Evolutionary conservation across 2,113 vertebrate genomes (phyloP), one percentile per base, ranked within the genome.

Genomic region (Oreamnos americanus): DNA sequence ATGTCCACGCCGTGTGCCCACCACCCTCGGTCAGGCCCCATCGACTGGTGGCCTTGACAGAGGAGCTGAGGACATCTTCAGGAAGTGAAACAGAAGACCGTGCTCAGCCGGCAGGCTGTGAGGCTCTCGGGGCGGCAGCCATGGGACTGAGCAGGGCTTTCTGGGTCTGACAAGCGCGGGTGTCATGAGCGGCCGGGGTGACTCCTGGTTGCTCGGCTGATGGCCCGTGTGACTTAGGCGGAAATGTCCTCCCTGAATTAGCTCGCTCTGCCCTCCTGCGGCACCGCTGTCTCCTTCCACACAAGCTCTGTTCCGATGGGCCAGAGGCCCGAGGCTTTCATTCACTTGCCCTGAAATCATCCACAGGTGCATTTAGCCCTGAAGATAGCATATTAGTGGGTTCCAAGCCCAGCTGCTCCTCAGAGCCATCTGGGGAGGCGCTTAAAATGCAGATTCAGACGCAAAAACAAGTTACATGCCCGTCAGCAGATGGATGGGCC

Each of bases 101-200:
- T 21, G 17, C 9, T 19, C 7, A 6, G 30, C 47, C 2, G 1
- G 47, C 47, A 12, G 47, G 78, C 17, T 8, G 49, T 13, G 79
- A n/a, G 49, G 79, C 30, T 39, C 30, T 19, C 0, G 17, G 5
- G 33, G 25, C 6, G 1, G 8, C 0, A 0, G 43, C 62, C 43
- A 13, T 0, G 0, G 14, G 16, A 12, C n/a, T 30, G 12, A 1
- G 13, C 2, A 4, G 30, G 14, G 3, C 12, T 8, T 25, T 15
- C 16, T 47, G 1, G 25, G 58, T 3, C 2, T 3, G 45, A 49
- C 67, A 16, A 13, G 36, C 53, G 6, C 2, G 1, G 51, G 43
- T 2, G 0, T 10, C 0, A 3, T 0, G 55, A 7, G 12, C 0
- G 0, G 74, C 57, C 26, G 0, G 55, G 21, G 55, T 1, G 28